These are phyloP conservation scores for Sesia apiformis DNA, from an alignment of 2,888 invertebrate species.

Conservation along the genomic window DNA sequence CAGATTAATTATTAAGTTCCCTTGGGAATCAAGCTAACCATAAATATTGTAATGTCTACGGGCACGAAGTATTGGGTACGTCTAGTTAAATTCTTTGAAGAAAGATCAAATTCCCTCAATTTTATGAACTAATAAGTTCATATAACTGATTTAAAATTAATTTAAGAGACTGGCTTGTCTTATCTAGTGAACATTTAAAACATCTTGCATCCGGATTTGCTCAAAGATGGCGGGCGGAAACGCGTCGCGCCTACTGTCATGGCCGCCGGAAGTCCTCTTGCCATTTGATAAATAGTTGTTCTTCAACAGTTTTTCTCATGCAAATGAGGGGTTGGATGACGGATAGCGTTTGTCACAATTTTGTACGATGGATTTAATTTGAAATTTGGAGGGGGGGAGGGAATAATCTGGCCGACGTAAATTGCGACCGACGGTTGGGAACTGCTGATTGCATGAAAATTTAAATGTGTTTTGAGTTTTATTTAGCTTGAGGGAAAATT, in stretches of 20 bases:
- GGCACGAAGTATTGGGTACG: too few species aligned
- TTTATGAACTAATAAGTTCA: too few species aligned
- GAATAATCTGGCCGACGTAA: constrained; percentile 35
- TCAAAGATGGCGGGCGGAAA: constrained; percentile 65
- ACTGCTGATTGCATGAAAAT: constrained; percentile 35
- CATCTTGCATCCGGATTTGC: constrained; percentile 1
- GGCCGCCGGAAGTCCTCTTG: constrained; percentile 65
- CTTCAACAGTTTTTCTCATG: constrained; percentile 72
- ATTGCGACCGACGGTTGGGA: constrained; percentile 16
- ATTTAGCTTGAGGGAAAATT: too few species aligned
- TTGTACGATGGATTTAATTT: constrained; percentile 71
- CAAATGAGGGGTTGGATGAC: constrained; percentile 72
- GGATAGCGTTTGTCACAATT: constrained; percentile 71
- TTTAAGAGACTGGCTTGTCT: too few species aligned
- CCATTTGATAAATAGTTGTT: constrained; percentile 75
- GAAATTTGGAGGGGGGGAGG: constrained; percentile 38
- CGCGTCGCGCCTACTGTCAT: constrained; percentile 68
- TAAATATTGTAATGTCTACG: too few species aligned
- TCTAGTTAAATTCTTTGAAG: too few species aligned
- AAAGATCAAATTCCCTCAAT: neutral
- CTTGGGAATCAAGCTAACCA: too few species aligned
- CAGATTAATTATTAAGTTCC: too few species aligned
- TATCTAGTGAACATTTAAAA: neutral
- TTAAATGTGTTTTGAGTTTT: neutral
- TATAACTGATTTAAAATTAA: too few species aligned